Base-by-base conservation (phyloP, 2,113 vertebrate genomes). In the Ochotona princeps region DNA sequence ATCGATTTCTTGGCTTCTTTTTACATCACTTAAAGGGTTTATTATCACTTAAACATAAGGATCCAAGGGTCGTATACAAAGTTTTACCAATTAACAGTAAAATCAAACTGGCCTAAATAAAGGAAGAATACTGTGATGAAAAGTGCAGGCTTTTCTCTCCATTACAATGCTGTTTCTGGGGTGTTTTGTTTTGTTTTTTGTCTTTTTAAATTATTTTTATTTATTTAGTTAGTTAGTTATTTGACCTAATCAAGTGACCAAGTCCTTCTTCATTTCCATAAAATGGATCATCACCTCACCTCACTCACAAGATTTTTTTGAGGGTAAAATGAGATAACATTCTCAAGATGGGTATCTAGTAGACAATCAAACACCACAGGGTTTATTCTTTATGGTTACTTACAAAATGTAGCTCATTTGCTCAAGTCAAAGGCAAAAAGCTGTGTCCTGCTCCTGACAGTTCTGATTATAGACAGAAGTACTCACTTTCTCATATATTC, bases 321-420 rank as follows among this genome's bases (percentile, higher is more conserved):
- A 92, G 67, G 2, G 90, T 90, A 7, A 92, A 94, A 89, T 72
- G 21, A 67, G 10, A 83, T 83, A 67, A 44, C n/a, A 81, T 44
- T 85, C 15, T 28, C 78, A 83, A 89, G 65, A 83, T 78, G 25
- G 15, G 15, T 90, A 23, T 57, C 54, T 76, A 14, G 25, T 17
- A 93, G 88, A 14, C 32, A 90, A 54, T 66, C 63, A 82, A 57
- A 18, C 54, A 18, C 21, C 54, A 15, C 83, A 74, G 83, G 21
- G 67, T 28, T 65, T 84, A 70, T 70, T 80, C 38, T 75, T 28
- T 74, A 38, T 63, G 26, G 32, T 83, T 74, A 90, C 35, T 87
- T 90, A 20, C n/a, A n/a, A 82, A 90, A 32, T 61, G 74, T 13
- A 35, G 70, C 3, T 75, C 30, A 91, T 74, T 44, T 9, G 21